A percentile compares a stretch with the other conserved stretches of the same genome.
Evolutionary conservation across 2,113 vertebrate species (phyloP).

Genomic region (Etia nguti): DNA sequence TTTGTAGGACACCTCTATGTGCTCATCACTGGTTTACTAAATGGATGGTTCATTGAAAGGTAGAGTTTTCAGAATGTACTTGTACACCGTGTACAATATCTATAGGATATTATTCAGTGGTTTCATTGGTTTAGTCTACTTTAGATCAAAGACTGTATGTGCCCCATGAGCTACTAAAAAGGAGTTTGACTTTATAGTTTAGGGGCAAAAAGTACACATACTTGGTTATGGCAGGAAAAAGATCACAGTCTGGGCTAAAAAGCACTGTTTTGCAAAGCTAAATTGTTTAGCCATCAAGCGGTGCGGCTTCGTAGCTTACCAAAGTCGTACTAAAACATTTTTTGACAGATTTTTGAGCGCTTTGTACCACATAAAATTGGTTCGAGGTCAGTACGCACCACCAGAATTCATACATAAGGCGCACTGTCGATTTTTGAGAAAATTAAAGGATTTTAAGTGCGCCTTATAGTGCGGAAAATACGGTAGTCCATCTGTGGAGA

Average conservation of each 20-base stretch:
- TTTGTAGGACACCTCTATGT: background rate
- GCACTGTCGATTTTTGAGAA: too few species aligned
- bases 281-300: background rate
- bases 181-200: background rate
- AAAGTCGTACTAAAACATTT: too few species aligned
- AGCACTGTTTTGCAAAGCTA: background rate
- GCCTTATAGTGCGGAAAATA: too few species aligned
- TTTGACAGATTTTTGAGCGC: too few species aligned
- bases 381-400: too few species aligned
- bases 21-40: background rate
- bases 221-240: background rate
- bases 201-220: background rate
- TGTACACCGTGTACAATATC: background rate
- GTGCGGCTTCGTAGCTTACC: too few species aligned
- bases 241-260: background rate
- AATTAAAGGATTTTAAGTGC: too few species aligned
- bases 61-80: background rate
- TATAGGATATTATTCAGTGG: background rate
- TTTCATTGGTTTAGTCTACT: background rate
- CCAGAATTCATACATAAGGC: too few species aligned
- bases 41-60: background rate
- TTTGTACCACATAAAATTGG: too few species aligned
- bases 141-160: background rate
- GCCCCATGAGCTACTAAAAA: background rate
- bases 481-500: constrained; percentile 14